Evolutionary conservation across 2,888 invertebrate genomes (phyloP).

Genomic region (Apodemia hepburni): DNA sequence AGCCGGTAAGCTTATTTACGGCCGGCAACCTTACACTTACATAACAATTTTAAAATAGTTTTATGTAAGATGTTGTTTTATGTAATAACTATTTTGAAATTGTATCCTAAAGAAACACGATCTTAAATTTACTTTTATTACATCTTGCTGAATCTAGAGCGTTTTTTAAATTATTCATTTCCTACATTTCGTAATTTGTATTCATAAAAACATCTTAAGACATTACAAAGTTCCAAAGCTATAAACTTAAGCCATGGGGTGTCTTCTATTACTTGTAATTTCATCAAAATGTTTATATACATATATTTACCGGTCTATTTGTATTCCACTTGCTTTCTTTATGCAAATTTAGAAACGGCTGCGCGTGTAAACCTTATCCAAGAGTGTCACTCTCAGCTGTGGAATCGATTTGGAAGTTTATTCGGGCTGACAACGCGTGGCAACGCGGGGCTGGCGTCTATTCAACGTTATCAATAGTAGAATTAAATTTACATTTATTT

Average conservation of each 20-base stretch:
- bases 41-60: no score
- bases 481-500: constrained; percentile 19
- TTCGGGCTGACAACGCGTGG: constrained; percentile 74
- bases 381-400: constrained; percentile 73
- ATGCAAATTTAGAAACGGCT: constrained; percentile 67
- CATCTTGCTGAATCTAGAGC: not conserved
- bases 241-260: constrained; percentile 5
- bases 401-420: constrained; percentile 78
- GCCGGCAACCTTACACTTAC: no score
- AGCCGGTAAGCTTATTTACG: no score
- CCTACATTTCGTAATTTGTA: constrained; percentile 5
- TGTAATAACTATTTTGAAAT: no score
- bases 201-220: not conserved
- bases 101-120: no score
- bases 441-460: constrained; percentile 44
- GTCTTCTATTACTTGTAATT: constrained; percentile 7
- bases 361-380: constrained; percentile 55
- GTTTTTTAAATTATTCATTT: constrained; percentile 6
- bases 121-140: no score
- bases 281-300: constrained; percentile 18
- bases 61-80: no score
- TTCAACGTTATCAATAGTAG: constrained; percentile 46
- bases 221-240: not conserved
- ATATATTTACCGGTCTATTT: constrained; percentile 26
- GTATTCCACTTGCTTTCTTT: constrained; percentile 58